A percentile compares a stretch with the other conserved stretches of the same genome.
phyloP scores from a whole-genome alignment of 2,888 invertebrate genomes.

The Eulithis prunata region DNA sequence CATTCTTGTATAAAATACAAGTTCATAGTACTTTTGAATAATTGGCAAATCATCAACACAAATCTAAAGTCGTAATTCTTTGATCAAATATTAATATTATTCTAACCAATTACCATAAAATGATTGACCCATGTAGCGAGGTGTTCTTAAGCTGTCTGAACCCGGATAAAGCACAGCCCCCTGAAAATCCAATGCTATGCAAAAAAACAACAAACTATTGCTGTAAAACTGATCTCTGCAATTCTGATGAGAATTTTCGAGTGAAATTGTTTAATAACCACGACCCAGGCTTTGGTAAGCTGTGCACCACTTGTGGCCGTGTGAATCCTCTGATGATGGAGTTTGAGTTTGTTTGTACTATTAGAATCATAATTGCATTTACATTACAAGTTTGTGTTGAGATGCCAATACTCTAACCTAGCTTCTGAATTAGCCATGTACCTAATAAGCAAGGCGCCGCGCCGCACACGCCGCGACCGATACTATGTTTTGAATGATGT shows the following conservation, averaged over 20 bases:
- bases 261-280: constrained; percentile 65
- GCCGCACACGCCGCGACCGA: constrained; percentile 40
- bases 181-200: constrained; percentile 76
- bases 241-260: constrained; percentile 69
- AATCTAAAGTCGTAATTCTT: constrained; percentile 39
- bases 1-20: background rate
- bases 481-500: constrained; percentile 79
- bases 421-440: constrained; percentile 81
- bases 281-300: constrained; percentile 72
- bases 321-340: constrained; percentile 69
- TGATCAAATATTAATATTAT: constrained; percentile 28
- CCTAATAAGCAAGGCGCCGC: constrained; percentile 63
- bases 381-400: constrained; percentile 76
- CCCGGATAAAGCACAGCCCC: constrained; percentile 80
- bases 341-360: constrained; percentile 80
- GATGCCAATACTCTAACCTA: constrained; percentile 80
- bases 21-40: background rate
- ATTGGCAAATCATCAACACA: constrained; percentile 77
- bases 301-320: constrained; percentile 66
- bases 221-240: constrained; percentile 78
- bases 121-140: constrained; percentile 67
- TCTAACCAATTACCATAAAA: constrained; percentile 68
- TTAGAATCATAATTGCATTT: constrained; percentile 76
- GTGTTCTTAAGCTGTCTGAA: constrained; percentile 84
- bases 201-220: constrained; percentile 70